Evolutionary conservation across 1,140 invertebrate genomes (phyloP).

Genomic region (Drosophila sechellia): DNA sequence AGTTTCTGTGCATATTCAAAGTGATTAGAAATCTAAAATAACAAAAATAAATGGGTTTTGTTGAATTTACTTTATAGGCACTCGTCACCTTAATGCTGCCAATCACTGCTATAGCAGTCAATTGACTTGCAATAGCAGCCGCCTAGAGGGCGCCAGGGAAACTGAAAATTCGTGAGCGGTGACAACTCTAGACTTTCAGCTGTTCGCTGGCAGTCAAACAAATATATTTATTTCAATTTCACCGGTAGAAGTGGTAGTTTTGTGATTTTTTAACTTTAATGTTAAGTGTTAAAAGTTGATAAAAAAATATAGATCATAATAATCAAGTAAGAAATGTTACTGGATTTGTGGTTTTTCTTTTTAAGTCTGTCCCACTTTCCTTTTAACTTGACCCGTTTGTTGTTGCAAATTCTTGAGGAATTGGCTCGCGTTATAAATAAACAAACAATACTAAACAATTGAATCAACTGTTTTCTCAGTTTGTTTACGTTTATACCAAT

Average conservation of each 20-base stretch:
- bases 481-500: conserved; percentile 16
- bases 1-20: not conserved
- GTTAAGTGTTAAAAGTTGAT: not conserved
- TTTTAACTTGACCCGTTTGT: conserved; percentile 12
- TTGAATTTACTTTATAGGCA: no score
- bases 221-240: conserved; percentile 15
- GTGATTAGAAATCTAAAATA: not conserved
- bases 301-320: not conserved
- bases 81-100: not conserved
- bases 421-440: conserved; percentile 48
- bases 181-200: conserved; percentile 9
- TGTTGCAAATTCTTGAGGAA: conserved; percentile 5
- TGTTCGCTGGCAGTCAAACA: conserved; percentile 21
- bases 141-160: not conserved
- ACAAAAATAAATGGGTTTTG: not conserved
- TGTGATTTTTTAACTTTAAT: not conserved
- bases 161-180: not conserved
- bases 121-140: not conserved
- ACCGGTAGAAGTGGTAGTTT: conserved; percentile 14
- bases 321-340: not conserved
- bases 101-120: not conserved
- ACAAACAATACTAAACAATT: conserved; percentile 18
- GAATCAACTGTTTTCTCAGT: conserved; percentile 13
- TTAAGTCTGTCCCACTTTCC: conserved; percentile 7
- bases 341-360: not conserved